Percentiles rank a stretch among this genome's conserved stretches.
Evolutionary conservation across 2,113 vertebrate species (phyloP).

Genomic region (Camarhynchus parvulus): DNA sequence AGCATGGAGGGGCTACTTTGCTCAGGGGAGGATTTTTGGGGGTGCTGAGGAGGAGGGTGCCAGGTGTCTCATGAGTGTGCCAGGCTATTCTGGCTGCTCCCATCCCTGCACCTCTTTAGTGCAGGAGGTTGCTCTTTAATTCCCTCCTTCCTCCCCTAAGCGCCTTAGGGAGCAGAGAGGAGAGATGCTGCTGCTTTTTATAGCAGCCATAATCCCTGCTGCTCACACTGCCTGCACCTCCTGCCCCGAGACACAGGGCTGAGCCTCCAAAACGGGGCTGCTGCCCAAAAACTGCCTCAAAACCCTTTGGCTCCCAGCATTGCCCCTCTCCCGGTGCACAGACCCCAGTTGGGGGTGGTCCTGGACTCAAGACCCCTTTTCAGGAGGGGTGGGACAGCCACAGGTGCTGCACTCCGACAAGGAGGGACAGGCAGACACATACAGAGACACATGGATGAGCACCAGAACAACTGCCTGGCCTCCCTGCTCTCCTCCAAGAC

Average conservation of each 20-base stretch:
- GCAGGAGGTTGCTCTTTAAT: constrained; percentile 29
- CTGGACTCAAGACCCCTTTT: background rate
- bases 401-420: accelerated
- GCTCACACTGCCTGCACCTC: background rate
- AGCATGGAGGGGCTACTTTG: background rate
- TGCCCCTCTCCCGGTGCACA: background rate
- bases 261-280: background rate
- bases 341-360: background rate
- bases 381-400: background rate
- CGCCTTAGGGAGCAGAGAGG: constrained; percentile 8
- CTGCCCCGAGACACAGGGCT: background rate
- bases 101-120: background rate
- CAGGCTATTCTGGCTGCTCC: background rate
- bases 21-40: background rate
- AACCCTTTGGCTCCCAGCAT: background rate
- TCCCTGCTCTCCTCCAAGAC: background rate
- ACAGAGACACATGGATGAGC: background rate
- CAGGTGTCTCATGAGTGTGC: background rate
- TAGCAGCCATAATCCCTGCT: constrained; percentile 30
- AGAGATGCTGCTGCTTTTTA: constrained; percentile 47
- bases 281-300: background rate
- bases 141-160: constrained; percentile 46
- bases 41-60: background rate
- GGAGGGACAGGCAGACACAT: background rate
- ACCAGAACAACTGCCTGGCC: background rate